Conservation (phyloP, 2,888 invertebrate species). For the Euproctis similis region DNA sequence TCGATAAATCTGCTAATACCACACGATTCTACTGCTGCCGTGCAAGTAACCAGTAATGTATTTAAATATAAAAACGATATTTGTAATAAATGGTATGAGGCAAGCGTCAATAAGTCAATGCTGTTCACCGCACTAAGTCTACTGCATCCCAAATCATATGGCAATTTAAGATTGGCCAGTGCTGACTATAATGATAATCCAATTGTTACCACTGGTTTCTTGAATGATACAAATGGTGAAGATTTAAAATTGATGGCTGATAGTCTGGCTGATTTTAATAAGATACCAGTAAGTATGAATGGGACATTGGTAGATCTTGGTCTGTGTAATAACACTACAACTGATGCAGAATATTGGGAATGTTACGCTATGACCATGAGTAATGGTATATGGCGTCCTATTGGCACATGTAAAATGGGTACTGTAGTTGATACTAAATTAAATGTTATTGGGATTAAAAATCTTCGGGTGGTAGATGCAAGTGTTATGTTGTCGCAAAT, state of each 20-base stretch:
- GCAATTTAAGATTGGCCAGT: slow-evolving; percentile 6
- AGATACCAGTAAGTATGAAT: slow-evolving; percentile 18
- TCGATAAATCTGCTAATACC: slow-evolving; percentile 14
- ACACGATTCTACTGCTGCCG: slow-evolving; percentile 6
- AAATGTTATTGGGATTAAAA: slow-evolving; percentile 10
- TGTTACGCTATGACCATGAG: slow-evolving; percentile 20
- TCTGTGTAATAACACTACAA: slow-evolving; percentile 14
- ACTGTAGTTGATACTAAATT: slow-evolving; percentile 15
- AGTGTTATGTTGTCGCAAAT: slow-evolving; percentile 11
- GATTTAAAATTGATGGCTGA: slow-evolving; percentile 25
- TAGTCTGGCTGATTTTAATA: slow-evolving; percentile 24
- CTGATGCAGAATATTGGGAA: slow-evolving; percentile 13
- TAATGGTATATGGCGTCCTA: slow-evolving; percentile 21
- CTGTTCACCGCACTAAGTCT: slow-evolving; percentile 4
- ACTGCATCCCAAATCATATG: slow-evolving; percentile 6
- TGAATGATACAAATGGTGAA: slow-evolving; percentile 1
- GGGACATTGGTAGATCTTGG: slow-evolving; percentile 22
- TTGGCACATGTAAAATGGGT: slow-evolving; percentile 21
- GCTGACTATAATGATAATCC: slow-evolving; percentile 24
- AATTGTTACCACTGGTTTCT: slow-evolving; percentile 7
- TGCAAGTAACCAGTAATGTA: slow-evolving; percentile 46
- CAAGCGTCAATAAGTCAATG: slow-evolving; percentile 8
- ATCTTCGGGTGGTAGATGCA: slow-evolving; percentile 18
- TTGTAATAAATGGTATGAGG: slow-evolving; percentile 22
- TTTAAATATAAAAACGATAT: slow-evolving; percentile 49